Evolutionary conservation across 2,888 invertebrate genomes (phyloP).

Genomic region (Habroteleia sp.): DNA sequence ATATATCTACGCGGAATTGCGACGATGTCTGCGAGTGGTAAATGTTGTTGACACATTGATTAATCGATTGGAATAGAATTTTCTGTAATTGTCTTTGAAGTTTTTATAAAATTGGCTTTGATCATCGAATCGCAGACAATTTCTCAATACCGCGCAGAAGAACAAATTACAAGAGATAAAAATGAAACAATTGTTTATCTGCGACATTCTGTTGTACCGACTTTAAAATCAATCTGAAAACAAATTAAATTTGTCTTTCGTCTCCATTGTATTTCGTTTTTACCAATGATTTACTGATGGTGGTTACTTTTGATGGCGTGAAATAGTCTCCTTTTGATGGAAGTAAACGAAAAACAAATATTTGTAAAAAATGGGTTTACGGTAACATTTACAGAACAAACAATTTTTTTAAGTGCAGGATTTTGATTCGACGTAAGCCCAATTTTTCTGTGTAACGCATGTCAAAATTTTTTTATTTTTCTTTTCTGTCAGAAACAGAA

Average conservation of each 20-base stretch:
- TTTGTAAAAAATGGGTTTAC: constrained; percentile 53
- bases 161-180: constrained; percentile 22
- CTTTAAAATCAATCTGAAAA: constrained; percentile 19
- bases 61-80: constrained; percentile 14
- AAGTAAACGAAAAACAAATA: constrained; percentile 31
- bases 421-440: constrained; percentile 38
- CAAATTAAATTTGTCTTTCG: constrained; percentile 21
- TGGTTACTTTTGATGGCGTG: constrained; percentile 31
- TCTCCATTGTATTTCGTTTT: constrained; percentile 18
- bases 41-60: constrained; percentile 24
- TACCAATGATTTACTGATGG: constrained; percentile 27
- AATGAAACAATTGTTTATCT: constrained; percentile 17
- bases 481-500: constrained; percentile 46
- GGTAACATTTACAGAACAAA: constrained; percentile 25
- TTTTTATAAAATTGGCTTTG: constrained; percentile 20
- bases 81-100: constrained; percentile 2
- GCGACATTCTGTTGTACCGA: constrained; percentile 43
- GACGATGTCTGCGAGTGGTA: constrained; percentile 10
- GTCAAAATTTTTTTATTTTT: constrained; percentile 48
- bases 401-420: constrained; percentile 37
- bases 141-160: constrained; percentile 3
- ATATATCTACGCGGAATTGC: constrained; percentile 3
- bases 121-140: constrained; percentile 7
- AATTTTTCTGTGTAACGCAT: constrained; percentile 43
- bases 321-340: constrained; percentile 41